Conservation (phyloP, 2,113 vertebrate genomes). For the Melanostigma gelatinosum region DNA sequence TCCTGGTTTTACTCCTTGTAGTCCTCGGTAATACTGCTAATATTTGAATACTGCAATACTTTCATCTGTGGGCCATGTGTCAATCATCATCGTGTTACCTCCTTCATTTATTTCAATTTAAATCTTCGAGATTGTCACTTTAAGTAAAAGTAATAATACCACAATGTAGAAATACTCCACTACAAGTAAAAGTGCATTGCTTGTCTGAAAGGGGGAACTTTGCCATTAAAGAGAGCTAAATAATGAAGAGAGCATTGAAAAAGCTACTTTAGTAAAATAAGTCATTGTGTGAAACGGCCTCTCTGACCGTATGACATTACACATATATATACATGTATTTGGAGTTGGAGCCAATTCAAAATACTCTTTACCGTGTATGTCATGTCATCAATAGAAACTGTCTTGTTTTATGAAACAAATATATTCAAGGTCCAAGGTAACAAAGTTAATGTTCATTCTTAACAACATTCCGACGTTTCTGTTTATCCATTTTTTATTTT, state of each 20-base stretch:
- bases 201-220: too few relatives aligned
- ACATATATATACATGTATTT: neutral
- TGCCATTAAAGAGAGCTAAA: neutral
- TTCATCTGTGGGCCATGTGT: neutral
- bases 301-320: neutral
- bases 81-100: neutral
- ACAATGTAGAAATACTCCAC: neutral
- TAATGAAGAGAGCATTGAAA: neutral
- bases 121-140: neutral
- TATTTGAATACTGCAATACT: neutral
- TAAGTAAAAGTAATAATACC: neutral
- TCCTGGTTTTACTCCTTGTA: neutral
- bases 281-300: neutral
- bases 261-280: neutral
- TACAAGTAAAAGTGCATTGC: conserved; percentile 1
- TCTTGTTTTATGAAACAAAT: neutral
- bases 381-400: neutral
- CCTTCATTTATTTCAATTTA: neutral
- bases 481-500: neutral
- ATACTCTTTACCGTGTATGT: too few relatives aligned
- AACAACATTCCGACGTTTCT: neutral
- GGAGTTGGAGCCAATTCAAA: too few relatives aligned
- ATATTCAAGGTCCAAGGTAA: neutral
- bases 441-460: neutral
- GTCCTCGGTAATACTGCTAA: neutral